Evolutionary conservation across 1,140 invertebrate genomes (phyloP), one percentile per base, ranked within the genome.

Genomic region (Drosophila prosaltans): DNA sequence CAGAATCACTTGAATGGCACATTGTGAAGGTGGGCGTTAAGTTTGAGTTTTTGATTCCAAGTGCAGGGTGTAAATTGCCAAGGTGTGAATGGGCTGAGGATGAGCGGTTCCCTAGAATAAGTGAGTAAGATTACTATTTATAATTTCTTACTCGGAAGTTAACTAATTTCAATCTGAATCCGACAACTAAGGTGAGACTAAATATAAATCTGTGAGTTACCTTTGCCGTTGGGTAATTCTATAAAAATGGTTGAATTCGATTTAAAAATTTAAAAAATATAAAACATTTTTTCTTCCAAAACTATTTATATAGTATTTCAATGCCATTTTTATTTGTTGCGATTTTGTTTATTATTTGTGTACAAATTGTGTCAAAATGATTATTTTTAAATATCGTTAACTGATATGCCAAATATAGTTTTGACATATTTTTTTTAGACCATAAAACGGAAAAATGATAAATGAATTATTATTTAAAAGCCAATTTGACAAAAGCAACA

Each of bases 381-480:
- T 57, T 57, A 16, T 30, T 16, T 59, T 40, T 39, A 11, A 11
- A 21, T 30, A 39, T 58, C 16, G 41, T 69, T 54, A 48, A 39
- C 43, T 54, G 41, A 64, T 71, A 63, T 45, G 41, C 32, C 5
- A 36, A 66, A 32, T 36, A 2, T 2, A 30, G 28, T 30, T 30
- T 30, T 30, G 4, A 2, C 28, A 30, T 30, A 36, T 36, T 36
- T 36, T 36, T 72, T 72, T 60, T 66, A 36, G 45, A 9, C 32
- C n/a, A 61, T 36, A 41, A 51, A 68, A 59, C 39, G 54, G 8
- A 51, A 72, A 72, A 28, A 66, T 69, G 69, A 80, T 69, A 81
- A 81, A 81, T 81, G 65, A 81, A 69, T 77, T 67, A 81, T 81
- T 66, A 48, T 55, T 68, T 9, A 71, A 67, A 74, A 75, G 62